Percentiles rank a stretch among this genome's conserved stretches.
phyloP scores from a whole-genome alignment of 1,140 invertebrate species.

The Zaprionus tsacasi region DNA sequence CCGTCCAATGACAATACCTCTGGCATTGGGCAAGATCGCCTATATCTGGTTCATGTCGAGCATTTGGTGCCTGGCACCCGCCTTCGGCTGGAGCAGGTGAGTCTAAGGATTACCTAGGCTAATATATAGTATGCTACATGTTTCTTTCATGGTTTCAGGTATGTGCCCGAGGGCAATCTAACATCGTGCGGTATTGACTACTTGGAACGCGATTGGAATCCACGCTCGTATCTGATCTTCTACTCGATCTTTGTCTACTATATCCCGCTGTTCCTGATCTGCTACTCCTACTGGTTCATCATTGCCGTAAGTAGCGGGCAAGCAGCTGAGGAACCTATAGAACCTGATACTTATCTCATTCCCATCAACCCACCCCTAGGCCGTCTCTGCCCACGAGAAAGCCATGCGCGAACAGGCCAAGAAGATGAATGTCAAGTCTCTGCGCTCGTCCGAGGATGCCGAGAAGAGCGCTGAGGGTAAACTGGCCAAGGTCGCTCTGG shows the following conservation, averaged over 20 bases:
- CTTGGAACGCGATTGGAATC: constrained; percentile 87
- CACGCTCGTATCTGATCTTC: constrained; percentile 88
- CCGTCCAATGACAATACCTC: constrained; percentile 88
- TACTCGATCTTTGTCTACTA: constrained; percentile 91
- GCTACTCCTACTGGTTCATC: constrained; percentile 92
- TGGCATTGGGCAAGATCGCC: constrained; percentile 88
- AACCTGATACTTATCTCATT: neutral
- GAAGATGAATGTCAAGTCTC: constrained; percentile 93
- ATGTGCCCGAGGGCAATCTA: constrained; percentile 95
- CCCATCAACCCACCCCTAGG: constrained; percentile 84
- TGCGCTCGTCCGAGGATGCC: constrained; percentile 88
- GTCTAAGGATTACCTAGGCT: neutral
- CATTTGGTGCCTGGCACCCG: constrained; percentile 89
- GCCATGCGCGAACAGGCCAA: constrained; percentile 93
- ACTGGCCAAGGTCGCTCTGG: constrained; percentile 92
- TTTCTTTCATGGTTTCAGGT: constrained; percentile 85
- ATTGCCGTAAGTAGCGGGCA: constrained; percentile 86
- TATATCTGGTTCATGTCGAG: constrained; percentile 89
- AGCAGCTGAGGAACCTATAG: neutral
- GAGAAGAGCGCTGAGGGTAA: constrained; percentile 90
- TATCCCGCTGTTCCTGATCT: constrained; percentile 89
- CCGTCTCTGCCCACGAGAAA: constrained; percentile 92
- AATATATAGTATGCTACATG: neutral
- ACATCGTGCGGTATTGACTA: constrained; percentile 95
- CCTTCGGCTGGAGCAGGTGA: constrained; percentile 89